Conservation (phyloP, 2,888 invertebrate genomes). For the Sceliomorpha sp. region DNA sequence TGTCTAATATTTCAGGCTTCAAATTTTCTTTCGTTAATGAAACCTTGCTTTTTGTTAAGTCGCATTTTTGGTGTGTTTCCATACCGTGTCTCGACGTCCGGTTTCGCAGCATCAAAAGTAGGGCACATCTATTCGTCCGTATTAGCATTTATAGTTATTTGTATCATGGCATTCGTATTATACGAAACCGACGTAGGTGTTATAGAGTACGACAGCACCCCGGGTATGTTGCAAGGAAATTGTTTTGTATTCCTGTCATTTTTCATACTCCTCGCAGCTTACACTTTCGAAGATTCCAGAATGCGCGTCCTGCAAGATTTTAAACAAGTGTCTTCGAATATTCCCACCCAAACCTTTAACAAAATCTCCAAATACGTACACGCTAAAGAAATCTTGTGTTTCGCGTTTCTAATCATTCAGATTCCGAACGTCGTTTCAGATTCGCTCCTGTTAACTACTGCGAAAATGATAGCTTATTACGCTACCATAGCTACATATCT, state of each 20-base stretch:
- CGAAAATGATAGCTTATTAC: constrained; percentile 45
- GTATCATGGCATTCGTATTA: constrained; percentile 5
- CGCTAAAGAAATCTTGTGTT: constrained; percentile 58
- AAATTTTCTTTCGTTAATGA: constrained; percentile 63
- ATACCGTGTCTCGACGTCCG: constrained; percentile 48
- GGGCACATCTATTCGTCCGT: constrained; percentile 51
- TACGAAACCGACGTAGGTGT: constrained; percentile 52
- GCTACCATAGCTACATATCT: constrained; percentile 58
- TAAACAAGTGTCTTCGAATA: constrained; percentile 50
- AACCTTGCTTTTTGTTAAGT: constrained; percentile 57
- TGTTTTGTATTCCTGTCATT: constrained; percentile 58
- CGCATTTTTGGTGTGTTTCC: constrained; percentile 61
- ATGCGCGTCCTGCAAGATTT: constrained; percentile 56
- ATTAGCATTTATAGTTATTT: constrained; percentile 9
- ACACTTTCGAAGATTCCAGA: constrained; percentile 38
- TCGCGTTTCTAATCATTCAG: constrained; percentile 59
- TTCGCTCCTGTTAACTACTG: neutral
- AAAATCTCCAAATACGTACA: constrained; percentile 59
- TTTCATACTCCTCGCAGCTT: constrained; percentile 53
- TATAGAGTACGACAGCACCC: constrained; percentile 52
- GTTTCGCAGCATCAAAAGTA: constrained; percentile 46
- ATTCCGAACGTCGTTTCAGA: constrained; percentile 41
- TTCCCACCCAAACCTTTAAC: constrained; percentile 51
- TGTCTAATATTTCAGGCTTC: constrained; percentile 65
- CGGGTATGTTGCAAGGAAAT: constrained; percentile 61